Evolutionary conservation across 2,888 invertebrate species (phyloP), one percentile per base, ranked within the genome.

Genomic region (Cybosia mesomella): DNA sequence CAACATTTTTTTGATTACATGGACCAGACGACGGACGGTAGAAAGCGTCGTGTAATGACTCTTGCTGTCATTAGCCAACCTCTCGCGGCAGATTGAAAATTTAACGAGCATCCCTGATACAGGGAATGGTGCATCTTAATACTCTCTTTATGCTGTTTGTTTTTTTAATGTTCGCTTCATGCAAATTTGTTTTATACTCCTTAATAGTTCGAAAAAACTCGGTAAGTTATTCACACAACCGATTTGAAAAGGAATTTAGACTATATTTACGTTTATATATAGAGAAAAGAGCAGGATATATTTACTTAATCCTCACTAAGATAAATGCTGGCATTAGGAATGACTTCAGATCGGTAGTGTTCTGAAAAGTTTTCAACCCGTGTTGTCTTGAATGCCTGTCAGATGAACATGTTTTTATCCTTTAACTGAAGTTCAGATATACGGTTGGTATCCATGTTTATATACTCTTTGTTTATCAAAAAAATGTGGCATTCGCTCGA

Each of bases 41-140:
- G 43, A 60, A 66, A 73, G 78, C 72, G 58, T 67, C 66, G 75
- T 81, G 81, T 85, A 88, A 88, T 85, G 83, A 87, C 84, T 81
- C 77, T 73, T 75, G 86, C 85, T 82, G 85, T 87, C 85, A 89
- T 88, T 81, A 81, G 79, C 81, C 49, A 70, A 69, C 66, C 71
- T 69, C 73, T 80, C 72, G 68, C 70, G 71, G 78, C 73, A 82
- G 74, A 80, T 77, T 79, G 73, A 78, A 78, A 76, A 73, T 77
- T 76, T 73, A 80, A 81, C 81, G 79, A 80, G 79, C 71, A 54
- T 66, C 70, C 72, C 72, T 75, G 76, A 80, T 79, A 73, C 54
- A 75, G 66, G 68, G 67, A 36, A 64, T 67, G 64, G 64, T 64
- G 70, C 72, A 70, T 82, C 71, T 77, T 74, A 76, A 73, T 73